Base-by-base conservation (phyloP, 1,140 invertebrate genomes). In the Drosophila elegans region DNA sequence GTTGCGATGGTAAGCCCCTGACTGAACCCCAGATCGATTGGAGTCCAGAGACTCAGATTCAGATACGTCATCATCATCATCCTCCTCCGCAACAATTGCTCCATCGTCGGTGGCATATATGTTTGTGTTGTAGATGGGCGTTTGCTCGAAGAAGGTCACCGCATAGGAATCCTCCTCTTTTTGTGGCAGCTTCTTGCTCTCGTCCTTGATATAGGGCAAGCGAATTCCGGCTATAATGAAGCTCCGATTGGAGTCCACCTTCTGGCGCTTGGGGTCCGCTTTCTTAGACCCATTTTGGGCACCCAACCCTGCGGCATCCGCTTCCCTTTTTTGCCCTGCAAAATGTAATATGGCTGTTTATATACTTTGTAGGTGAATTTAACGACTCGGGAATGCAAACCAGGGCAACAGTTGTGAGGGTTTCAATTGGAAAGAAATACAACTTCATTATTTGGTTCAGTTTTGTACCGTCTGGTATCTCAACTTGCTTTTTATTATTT, bases 61-160 rank as follows among this genome's bases (percentile, higher is more conserved):
- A 0, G 66, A 46, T 21, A 49, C 21, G 3, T 62, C 51, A 11
- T 46, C 39, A 11, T 46, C 39, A 4, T 68, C 66, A 10, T 61
- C 72, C 4, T 45, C 45, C 7, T 53, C 29, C 4, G 34, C 9
- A 7, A 36, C 12, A 2, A n/a, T 3, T 2, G 11, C 10, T 12
- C 25, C 57, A 16, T 54, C 45, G 5, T 68, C 42, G 13, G 36
- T 59, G 6, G 61, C 61, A 38, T 49, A 68, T 2, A 56, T 39
- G 13, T 55, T 36, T 9, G 82, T 81, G n/a, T 63, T 64, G 61
- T 86, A 86, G 16, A 57, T 63, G 2, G 82, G 82, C 13, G 59
- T 53, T 9, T 85, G 78, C 32, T 82, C 66, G n/a, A 79, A 86
- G 53, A 88, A 86, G 16, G 61, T 68, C 1, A 86, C 44, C 7